These are phyloP conservation scores for Takifugu bimaculatus DNA, from an alignment of 2,113 vertebrate genomes.

Conservation along the genomic window DNA sequence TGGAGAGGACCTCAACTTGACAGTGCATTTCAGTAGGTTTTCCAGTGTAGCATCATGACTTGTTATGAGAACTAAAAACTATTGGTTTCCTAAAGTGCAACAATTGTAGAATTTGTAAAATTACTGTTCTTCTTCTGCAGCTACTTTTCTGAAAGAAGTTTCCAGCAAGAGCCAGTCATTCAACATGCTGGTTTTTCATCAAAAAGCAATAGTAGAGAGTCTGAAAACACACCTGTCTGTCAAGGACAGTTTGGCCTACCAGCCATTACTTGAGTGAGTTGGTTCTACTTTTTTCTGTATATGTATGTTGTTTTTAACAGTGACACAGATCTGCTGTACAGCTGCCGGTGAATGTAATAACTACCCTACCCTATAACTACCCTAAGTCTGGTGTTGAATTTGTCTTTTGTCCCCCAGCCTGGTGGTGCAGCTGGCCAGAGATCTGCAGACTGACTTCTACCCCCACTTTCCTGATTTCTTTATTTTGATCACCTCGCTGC, in stretches of 20 bases:
- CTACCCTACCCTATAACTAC: too few species aligned
- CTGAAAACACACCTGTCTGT: slow-evolving; percentile 87
- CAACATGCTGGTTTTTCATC: slow-evolving; percentile 93
- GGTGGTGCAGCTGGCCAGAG: slow-evolving; percentile 92
- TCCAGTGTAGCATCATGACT: too few species aligned
- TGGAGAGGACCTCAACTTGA: slow-evolving; percentile 96
- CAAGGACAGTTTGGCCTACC: slow-evolving; percentile 83
- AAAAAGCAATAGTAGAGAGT: slow-evolving; percentile 83
- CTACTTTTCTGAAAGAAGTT: slow-evolving; percentile 86
- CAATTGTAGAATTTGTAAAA: background rate
- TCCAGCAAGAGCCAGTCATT: slow-evolving; percentile 90
- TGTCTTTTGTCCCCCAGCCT: slow-evolving; percentile 71
- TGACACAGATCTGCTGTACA: too few species aligned
- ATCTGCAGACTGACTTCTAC: slow-evolving; percentile 96
- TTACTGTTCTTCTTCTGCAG: slow-evolving; percentile 59
- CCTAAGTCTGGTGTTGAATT: background rate
- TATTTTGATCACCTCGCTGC: slow-evolving; percentile 80
- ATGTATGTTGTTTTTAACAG: background rate
- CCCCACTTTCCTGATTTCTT: slow-evolving; percentile 95
- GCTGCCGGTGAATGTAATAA: too few species aligned
- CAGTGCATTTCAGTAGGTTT: slow-evolving; percentile 86
- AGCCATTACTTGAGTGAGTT: slow-evolving; percentile 92
- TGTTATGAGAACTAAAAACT: too few species aligned
- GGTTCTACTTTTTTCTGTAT: background rate
- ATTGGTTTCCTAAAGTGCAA: too few species aligned